Percentiles rank a stretch among this genome's conserved stretches.
phyloP scores from a whole-genome alignment of 2,888 invertebrate species.

The Gandaritis pyraliata region DNA sequence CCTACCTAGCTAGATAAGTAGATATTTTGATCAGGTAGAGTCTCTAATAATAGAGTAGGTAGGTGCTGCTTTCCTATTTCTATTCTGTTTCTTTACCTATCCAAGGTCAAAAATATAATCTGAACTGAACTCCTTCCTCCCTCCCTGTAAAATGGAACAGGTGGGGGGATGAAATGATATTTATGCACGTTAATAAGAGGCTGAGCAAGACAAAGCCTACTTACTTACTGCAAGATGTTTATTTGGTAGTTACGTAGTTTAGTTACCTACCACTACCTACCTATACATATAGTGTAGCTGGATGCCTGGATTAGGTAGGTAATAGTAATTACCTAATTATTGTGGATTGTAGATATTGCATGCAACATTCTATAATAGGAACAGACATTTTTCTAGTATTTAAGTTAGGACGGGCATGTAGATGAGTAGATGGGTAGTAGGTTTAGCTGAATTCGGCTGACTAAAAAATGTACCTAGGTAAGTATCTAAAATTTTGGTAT shows the following conservation, averaged over 20 bases:
- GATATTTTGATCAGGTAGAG: background rate
- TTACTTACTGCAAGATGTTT: slow-evolving; percentile 45
- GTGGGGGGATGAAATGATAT: slow-evolving; percentile 69
- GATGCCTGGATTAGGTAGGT: background rate
- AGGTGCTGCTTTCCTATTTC: background rate
- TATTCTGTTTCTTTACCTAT: slow-evolving; percentile 23
- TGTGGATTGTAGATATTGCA: too few species aligned
- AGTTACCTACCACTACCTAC: background rate
- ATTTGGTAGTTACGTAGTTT: too few species aligned
- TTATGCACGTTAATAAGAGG: slow-evolving; percentile 81
- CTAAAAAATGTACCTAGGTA: too few species aligned
- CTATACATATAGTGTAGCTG: background rate
- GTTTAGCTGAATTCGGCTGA: too few species aligned
- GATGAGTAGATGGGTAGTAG: too few species aligned
- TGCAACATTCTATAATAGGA: too few species aligned
- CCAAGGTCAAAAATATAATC: slow-evolving; percentile 62
- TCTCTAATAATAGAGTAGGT: background rate
- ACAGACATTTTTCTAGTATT: too few species aligned
- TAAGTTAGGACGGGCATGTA: too few species aligned
- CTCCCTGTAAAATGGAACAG: slow-evolving; percentile 64
- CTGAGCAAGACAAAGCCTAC: slow-evolving; percentile 69
- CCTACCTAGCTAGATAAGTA: too few species aligned
- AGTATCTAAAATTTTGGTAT: too few species aligned
- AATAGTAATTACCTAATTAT: too few species aligned
- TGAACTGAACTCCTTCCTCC: slow-evolving; percentile 50